A percentile compares a stretch with the other conserved stretches of the same genome.
Conservation (phyloP, 1,140 invertebrate species). For the Drosophila repleta region DNA sequence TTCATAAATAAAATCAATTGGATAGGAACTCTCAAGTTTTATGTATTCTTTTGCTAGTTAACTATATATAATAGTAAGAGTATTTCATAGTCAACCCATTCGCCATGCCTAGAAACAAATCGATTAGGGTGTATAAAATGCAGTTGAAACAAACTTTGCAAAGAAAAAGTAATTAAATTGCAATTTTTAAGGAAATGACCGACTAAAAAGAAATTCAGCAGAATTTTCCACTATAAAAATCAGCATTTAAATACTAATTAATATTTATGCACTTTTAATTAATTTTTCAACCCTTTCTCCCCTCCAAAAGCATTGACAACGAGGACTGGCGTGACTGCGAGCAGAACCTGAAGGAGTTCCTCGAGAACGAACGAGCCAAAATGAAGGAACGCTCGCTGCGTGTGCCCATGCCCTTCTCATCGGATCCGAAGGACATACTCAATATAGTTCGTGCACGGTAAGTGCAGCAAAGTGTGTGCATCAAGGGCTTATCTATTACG, state of each 20-base stretch:
- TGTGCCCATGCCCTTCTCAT: conserved; percentile 64
- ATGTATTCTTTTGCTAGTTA: too few relatives aligned
- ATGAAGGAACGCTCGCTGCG: conserved; percentile 77
- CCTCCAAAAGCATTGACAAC: conserved; percentile 61
- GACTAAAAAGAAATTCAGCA: conserved; percentile 5
- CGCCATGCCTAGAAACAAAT: neutral
- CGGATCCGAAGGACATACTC: conserved; percentile 74
- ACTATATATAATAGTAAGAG: too few relatives aligned
- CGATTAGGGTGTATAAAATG: neutral
- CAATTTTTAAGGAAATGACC: conserved; percentile 39
- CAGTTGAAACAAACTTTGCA: neutral
- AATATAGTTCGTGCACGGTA: conserved; percentile 77
- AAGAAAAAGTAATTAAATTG: conserved; percentile 52
- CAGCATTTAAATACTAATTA: neutral
- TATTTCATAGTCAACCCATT: too few relatives aligned
- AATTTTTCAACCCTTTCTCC: neutral
- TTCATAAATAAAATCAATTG: too few relatives aligned
- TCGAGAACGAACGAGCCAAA: conserved; percentile 73
- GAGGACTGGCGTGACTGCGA: conserved; percentile 82
- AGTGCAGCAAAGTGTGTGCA: conserved; percentile 5
- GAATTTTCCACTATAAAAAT: conserved; percentile 13
- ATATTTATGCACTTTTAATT: neutral
- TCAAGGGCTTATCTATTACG: neutral
- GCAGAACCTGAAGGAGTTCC: conserved; percentile 76
- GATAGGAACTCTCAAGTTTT: too few relatives aligned